Evolutionary conservation across 2,797 vertebrate genomes (phyloP).

Genomic region (Melanotaenia trifasciata): DNA sequence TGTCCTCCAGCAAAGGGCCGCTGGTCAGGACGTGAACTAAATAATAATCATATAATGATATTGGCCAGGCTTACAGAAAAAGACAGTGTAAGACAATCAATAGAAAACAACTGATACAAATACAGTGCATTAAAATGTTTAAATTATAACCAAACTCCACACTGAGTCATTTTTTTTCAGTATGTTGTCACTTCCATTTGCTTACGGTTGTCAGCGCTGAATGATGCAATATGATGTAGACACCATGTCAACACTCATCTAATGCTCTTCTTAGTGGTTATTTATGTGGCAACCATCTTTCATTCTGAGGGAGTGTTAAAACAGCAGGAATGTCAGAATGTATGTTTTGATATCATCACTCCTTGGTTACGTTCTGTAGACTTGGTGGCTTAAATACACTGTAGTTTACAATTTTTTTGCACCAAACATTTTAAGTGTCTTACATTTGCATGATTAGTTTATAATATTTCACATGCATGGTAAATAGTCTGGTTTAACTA

Average conservation of each 20-base stretch:
- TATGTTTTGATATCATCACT: neutral
- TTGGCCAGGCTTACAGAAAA: no score
- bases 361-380: neutral
- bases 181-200: slow-evolving; percentile 10
- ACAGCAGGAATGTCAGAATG: neutral
- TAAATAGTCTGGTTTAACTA: neutral
- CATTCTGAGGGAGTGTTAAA: neutral
- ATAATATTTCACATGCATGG: neutral
- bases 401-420: neutral
- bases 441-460: neutral
- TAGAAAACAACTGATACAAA: slow-evolving; percentile 10
- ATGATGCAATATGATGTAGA: neutral
- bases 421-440: neutral
- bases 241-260: neutral
- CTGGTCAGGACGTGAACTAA: neutral
- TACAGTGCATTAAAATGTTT: slow-evolving; percentile 8
- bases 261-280: neutral
- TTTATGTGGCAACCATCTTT: neutral
- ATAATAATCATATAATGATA: neutral
- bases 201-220: neutral
- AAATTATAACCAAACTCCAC: neutral
- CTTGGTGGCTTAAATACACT: neutral
- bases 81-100: no score
- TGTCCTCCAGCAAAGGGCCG: no score
- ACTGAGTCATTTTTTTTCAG: neutral